A percentile compares a stretch with the other conserved stretches of the same genome.
Evolutionary conservation across 1,140 invertebrate genomes (phyloP).

Genomic region (Pseudomyrmex dendroicus): DNA sequence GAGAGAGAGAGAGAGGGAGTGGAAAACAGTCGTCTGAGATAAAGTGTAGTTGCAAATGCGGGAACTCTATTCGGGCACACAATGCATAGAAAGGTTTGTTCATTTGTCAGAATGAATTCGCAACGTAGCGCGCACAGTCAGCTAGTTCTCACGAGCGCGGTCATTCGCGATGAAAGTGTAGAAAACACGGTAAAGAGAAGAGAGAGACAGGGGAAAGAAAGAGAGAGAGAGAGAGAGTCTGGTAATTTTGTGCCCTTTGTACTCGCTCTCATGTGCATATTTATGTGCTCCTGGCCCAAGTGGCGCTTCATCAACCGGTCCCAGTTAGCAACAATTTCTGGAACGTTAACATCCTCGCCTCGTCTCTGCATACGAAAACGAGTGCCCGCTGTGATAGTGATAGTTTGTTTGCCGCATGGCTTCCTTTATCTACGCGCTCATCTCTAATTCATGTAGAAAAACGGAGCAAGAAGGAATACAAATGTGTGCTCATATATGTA

Average conservation of each 20-base stretch:
- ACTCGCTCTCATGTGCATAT: slow-evolving; percentile 52
- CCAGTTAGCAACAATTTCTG: slow-evolving; percentile 54
- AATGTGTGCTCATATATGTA: slow-evolving; percentile 1
- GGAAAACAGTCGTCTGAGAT: background rate
- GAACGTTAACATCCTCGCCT: slow-evolving; percentile 56
- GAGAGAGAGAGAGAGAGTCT: slow-evolving; percentile 14
- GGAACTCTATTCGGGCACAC: slow-evolving; percentile 21
- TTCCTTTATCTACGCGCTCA: slow-evolving; percentile 41
- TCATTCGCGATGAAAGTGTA: slow-evolving; percentile 57
- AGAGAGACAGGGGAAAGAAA: too few relatives aligned
- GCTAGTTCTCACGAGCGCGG: slow-evolving; percentile 42
- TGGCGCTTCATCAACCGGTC: slow-evolving; percentile 52
- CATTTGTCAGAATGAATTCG: slow-evolving; percentile 46
- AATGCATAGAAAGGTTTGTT: slow-evolving; percentile 33
- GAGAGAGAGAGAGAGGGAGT: background rate
- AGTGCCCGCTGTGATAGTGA: slow-evolving; percentile 36
- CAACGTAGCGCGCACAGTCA: slow-evolving; percentile 40
- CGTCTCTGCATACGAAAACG: slow-evolving; percentile 41
- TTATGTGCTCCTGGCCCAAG: slow-evolving; percentile 49
- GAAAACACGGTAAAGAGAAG: slow-evolving; percentile 43
- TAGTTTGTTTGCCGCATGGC: slow-evolving; percentile 40
- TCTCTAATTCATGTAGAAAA: slow-evolving; percentile 53
- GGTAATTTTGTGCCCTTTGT: slow-evolving; percentile 57
- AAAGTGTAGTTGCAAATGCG: background rate
- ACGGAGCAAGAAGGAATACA: slow-evolving; percentile 34